These are phyloP conservation scores for Ennomos erosarius DNA, from an alignment of 2,888 invertebrate species.

Conservation along the genomic window DNA sequence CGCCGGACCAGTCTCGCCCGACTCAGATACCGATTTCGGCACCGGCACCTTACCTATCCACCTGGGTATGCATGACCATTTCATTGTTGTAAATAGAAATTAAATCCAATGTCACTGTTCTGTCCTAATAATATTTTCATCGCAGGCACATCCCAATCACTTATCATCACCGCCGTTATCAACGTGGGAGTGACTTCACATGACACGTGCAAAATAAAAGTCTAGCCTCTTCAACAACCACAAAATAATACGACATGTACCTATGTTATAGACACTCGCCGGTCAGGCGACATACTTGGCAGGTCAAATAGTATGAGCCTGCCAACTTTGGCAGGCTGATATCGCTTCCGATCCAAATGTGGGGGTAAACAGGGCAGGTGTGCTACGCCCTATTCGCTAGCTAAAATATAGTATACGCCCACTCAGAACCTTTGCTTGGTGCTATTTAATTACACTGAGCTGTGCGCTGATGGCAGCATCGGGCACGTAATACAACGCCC, in stretches of 20 bases:
- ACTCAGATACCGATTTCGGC: too few species aligned
- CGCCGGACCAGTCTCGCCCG: too few species aligned
- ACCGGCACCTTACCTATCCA: too few species aligned
- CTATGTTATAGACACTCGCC: not conserved
- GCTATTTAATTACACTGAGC: not conserved
- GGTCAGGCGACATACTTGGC: conserved; percentile 74
- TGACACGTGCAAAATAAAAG: conserved; percentile 5
- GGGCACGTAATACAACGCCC: too few species aligned
- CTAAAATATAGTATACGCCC: conserved; percentile 16
- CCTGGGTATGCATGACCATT: too few species aligned
- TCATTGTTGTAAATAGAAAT: too few species aligned
- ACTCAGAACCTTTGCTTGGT: conserved; percentile 10
- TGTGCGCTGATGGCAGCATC: not conserved
- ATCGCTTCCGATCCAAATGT: conserved; percentile 53
- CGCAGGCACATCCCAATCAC: conserved; percentile 3
- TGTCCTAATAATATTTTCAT: too few species aligned
- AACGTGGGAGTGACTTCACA: conserved; percentile 13
- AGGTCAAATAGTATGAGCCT: conserved; percentile 43
- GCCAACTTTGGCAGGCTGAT: too few species aligned
- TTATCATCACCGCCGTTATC: not conserved
- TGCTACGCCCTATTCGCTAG: conserved; percentile 6
- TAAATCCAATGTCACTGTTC: too few species aligned
- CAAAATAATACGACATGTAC: not conserved
- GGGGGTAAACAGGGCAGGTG: conserved; percentile 40
- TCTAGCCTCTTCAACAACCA: conserved; percentile 1